phyloP scores from a whole-genome alignment of 2,888 invertebrate species.

The Philonicus albiceps region DNA sequence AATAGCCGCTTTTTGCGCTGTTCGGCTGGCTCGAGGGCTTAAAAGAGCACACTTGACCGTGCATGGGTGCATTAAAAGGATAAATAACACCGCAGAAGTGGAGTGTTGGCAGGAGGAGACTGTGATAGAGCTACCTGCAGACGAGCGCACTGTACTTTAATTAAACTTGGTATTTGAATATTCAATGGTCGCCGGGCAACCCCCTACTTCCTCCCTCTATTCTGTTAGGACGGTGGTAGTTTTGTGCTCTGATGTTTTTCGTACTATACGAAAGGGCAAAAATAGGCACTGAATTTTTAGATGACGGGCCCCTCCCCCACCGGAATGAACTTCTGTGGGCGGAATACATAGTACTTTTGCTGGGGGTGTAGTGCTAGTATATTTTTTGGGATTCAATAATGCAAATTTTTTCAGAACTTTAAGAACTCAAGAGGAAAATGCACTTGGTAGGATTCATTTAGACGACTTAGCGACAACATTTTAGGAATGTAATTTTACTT shows the following conservation, averaged over 20 bases:
- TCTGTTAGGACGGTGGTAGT: background rate
- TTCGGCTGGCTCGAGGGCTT: background rate
- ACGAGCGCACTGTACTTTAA: constrained; percentile 6
- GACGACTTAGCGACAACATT: background rate
- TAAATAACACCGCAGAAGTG: constrained; percentile 36
- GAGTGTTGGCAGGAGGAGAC: background rate
- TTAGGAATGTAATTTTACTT: background rate
- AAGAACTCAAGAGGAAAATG: background rate
- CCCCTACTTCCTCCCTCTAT: background rate
- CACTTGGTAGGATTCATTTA: background rate
- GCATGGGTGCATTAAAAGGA: constrained; percentile 32
- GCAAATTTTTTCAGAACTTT: background rate
- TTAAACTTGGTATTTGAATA: constrained; percentile 36
- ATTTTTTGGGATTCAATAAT: background rate
- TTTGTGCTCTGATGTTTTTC: background rate
- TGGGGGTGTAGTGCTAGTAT: background rate
- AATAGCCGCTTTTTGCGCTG: constrained; percentile 17
- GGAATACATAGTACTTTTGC: background rate
- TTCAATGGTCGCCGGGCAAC: background rate
- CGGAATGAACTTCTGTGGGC: background rate
- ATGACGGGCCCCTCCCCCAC: background rate
- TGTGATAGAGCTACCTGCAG: constrained; percentile 16
- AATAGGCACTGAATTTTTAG: background rate
- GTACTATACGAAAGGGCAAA: background rate
- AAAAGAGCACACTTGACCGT: constrained; percentile 33